These are phyloP conservation scores for Menura novaehollandiae DNA, from an alignment of 2,113 vertebrate species.

Conservation along the genomic window DNA sequence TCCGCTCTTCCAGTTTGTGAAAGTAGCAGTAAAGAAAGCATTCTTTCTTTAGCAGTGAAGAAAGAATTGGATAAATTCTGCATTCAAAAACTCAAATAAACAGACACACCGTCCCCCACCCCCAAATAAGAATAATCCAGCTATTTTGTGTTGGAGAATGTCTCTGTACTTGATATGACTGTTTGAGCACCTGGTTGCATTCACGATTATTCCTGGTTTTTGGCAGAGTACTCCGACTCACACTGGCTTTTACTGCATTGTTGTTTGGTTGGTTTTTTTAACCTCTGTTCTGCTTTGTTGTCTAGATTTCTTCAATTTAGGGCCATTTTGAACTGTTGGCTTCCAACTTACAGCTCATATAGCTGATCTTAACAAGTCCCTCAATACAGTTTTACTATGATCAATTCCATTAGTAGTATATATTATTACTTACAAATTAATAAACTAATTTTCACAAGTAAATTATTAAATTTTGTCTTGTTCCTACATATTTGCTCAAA, in stretches of 20 bases:
- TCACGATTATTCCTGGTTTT: background rate
- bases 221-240: background rate
- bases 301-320: background rate
- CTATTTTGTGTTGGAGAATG: background rate
- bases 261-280: background rate
- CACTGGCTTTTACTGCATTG: background rate
- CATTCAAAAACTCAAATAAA: background rate
- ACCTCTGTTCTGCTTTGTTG: background rate
- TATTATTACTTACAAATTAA: background rate
- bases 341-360: background rate
- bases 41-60: background rate
- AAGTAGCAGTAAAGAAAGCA: background rate
- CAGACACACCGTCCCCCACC: accelerated
- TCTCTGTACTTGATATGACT: background rate
- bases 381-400: background rate
- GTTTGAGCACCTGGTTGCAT: background rate
- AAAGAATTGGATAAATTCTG: background rate
- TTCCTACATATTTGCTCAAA: background rate
- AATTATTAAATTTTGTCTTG: background rate
- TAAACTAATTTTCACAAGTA: background rate
- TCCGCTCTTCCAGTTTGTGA: background rate
- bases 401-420: background rate
- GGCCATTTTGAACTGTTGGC: background rate
- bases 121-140: background rate
- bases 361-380: background rate